Percentiles rank a stretch among this genome's conserved stretches.
These are phyloP conservation scores for Drosophila nigricruria DNA, from an alignment of 2,888 invertebrate genomes.

Conservation along the genomic window DNA sequence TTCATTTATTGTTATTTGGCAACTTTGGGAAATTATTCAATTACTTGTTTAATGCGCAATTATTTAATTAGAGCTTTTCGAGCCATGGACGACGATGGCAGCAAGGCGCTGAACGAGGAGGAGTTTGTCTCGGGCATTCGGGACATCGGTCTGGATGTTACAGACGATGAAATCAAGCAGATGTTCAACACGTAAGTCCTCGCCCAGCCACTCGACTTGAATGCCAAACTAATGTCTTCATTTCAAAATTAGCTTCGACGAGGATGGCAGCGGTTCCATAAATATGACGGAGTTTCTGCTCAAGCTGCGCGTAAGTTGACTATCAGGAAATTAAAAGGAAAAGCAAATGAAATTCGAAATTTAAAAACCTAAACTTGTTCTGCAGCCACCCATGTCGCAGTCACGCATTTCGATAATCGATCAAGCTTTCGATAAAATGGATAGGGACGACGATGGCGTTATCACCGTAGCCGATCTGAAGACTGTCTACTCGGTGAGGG, in stretches of 20 bases:
- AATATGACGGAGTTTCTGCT: constrained; percentile 95
- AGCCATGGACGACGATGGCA: constrained; percentile 97
- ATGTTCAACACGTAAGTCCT: constrained; percentile 82
- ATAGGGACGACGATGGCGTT: constrained; percentile 93
- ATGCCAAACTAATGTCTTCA: neutral
- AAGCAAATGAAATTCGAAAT: neutral
- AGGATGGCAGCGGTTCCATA: constrained; percentile 93
- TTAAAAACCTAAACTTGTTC: neutral
- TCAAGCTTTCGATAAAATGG: constrained; percentile 94
- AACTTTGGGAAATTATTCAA: constrained; percentile 24
- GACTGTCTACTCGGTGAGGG: constrained; percentile 92
- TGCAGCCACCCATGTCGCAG: constrained; percentile 93
- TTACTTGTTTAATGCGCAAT: constrained; percentile 41
- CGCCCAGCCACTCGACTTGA: neutral
- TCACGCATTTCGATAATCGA: constrained; percentile 91
- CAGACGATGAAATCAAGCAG: constrained; percentile 85
- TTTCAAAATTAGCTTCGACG: constrained; percentile 88
- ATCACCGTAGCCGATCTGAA: constrained; percentile 92
- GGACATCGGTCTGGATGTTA: constrained; percentile 91
- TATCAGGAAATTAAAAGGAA: neutral
- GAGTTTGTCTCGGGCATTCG: constrained; percentile 93
- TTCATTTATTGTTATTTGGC: neutral
- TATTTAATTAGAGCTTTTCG: constrained; percentile 90
- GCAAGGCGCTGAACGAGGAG: constrained; percentile 91
- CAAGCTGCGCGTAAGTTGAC: constrained; percentile 90